Evolutionary conservation across 2,888 invertebrate genomes (phyloP).

Genomic region (Trissolcus japonicus): DNA sequence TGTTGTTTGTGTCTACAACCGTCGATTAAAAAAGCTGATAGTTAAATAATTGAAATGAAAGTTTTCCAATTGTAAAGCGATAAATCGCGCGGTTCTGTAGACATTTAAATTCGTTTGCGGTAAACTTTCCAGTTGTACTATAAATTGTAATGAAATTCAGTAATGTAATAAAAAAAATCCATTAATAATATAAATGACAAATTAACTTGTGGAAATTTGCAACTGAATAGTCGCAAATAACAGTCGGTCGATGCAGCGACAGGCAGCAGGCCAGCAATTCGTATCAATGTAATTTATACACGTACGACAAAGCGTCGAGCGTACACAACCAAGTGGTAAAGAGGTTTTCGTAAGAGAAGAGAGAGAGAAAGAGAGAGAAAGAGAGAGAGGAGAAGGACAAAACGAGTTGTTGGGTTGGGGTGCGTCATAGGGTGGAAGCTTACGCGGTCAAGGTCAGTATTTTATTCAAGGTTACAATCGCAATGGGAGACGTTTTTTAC

Average conservation of each 20-base stretch:
- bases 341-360: constrained; percentile 34
- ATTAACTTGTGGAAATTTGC: neutral
- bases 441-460: constrained; percentile 42
- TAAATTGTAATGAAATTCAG: neutral
- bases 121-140: too few relatives aligned
- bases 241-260: constrained; percentile 40
- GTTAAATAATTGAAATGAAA: too few relatives aligned
- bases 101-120: too few relatives aligned
- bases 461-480: constrained; percentile 31
- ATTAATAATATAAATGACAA: constrained; percentile 4
- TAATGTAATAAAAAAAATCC: neutral
- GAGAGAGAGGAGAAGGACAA: constrained; percentile 25
- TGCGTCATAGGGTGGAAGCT: constrained; percentile 37
- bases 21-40: too few relatives aligned
- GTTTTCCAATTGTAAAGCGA: too few relatives aligned
- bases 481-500: constrained; percentile 7
- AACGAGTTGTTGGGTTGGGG: constrained; percentile 29
- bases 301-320: constrained; percentile 35
- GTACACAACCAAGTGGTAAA: constrained; percentile 27
- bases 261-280: constrained; percentile 31
- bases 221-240: constrained; percentile 19
- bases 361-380: neutral
- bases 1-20: too few relatives aligned
- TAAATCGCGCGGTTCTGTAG: too few relatives aligned
- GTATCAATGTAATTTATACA: constrained; percentile 31